Base-by-base conservation (phyloP, 2,797 vertebrate genomes). In the Silurus aristotelis region DNA sequence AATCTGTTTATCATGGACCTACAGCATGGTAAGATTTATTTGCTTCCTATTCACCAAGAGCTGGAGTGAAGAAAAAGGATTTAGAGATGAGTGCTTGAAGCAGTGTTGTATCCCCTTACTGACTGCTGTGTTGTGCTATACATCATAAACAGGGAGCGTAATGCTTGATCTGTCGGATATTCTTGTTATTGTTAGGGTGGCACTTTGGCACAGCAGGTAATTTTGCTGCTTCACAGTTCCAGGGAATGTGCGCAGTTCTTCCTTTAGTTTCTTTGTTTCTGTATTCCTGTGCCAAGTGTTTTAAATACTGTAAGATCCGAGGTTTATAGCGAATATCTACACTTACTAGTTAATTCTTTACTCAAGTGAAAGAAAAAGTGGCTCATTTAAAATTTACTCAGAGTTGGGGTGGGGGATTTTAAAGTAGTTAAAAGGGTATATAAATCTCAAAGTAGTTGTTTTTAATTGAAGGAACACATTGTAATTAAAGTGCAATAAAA, bases 1-100 rank as follows among this genome's bases (percentile, higher is more conserved):
- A 15, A 25, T 66, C 73, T 75, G 48, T 87, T 85, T 64, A 89
- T 87, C 79, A 84, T 55, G 72, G 73, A 64, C 55, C 20, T 84
- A 48, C 73, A 38, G 13, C 25, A 6, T 58, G 73, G 80, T 43
- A 72, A 68, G 9, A 70, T 64, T 72, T 67, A 83, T 83, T 63
- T 71, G 73, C 22, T 52, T 84, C 31, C 46, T 52, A 20, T 19
- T 20, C 10, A 3, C 7, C 68, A 27, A 60, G 52, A 83, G 12
- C 82, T 76, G 46, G 71, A 83, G 80, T 52, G 56, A 72, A 31
- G 72, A 81, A 77, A 80, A 72, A 13, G 70, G 68, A 82, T 85
- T 68, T 70, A 43, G 38, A 22, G 77, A 66, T 43, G 56, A 13
- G 3, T 82, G 82, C 75, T 87, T 75, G n/a, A 19, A 66, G 19